A percentile compares a stretch with the other conserved stretches of the same genome.
phyloP scores from a whole-genome alignment of 2,888 invertebrate genomes.

The Nysson spinosus region DNA sequence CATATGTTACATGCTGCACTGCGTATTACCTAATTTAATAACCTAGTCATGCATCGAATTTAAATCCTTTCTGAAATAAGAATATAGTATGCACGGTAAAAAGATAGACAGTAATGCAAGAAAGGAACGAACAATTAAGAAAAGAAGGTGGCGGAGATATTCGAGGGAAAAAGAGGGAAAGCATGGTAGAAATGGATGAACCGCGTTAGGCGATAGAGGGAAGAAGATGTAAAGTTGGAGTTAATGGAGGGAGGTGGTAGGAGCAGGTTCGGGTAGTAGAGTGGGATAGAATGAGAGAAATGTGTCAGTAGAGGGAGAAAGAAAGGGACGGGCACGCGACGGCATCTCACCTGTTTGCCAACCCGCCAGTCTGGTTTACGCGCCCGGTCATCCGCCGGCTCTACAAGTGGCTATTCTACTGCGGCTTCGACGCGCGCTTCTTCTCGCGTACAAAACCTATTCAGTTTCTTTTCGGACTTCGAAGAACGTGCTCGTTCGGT shows the following conservation, averaged over 20 bases:
- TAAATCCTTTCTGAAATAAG: too few relatives aligned
- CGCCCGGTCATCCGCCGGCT: slow-evolving; percentile 70
- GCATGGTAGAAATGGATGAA: not conserved
- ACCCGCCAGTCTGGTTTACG: slow-evolving; percentile 71
- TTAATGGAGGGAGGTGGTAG: slow-evolving; percentile 10
- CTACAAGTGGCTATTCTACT: slow-evolving; percentile 62
- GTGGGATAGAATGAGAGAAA: slow-evolving; percentile 28
- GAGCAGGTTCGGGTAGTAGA: slow-evolving; percentile 30
- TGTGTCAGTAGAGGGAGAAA: slow-evolving; percentile 22
- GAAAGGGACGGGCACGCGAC: slow-evolving; percentile 57
- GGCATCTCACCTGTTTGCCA: slow-evolving; percentile 70
- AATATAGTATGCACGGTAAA: too few relatives aligned
- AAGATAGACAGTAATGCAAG: too few relatives aligned
- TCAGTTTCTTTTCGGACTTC: too few relatives aligned
- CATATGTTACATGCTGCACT: too few relatives aligned
- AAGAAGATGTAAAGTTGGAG: slow-evolving; percentile 1
- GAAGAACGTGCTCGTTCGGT: too few relatives aligned
- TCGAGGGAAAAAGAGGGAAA: not conserved
- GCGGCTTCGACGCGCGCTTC: slow-evolving; percentile 22
- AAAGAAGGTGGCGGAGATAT: too few relatives aligned
- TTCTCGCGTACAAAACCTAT: slow-evolving; percentile 11
- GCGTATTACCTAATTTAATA: too few relatives aligned
- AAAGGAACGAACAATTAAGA: too few relatives aligned
- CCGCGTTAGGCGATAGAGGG: too few relatives aligned
- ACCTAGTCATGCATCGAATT: too few relatives aligned